Base-by-base conservation (phyloP, 2,113 vertebrate species). In the Centrocercus urophasianus region DNA sequence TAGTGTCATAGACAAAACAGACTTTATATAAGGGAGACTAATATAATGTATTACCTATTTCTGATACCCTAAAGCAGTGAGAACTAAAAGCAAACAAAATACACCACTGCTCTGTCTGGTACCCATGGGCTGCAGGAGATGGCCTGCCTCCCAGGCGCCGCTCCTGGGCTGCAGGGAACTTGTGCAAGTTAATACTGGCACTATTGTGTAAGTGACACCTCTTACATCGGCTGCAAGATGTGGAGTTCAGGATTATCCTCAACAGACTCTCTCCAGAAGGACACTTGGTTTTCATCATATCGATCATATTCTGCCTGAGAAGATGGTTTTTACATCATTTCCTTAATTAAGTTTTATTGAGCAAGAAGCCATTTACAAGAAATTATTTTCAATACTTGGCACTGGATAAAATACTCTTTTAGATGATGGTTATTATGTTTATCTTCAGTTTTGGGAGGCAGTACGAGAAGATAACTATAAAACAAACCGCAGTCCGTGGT, bases 321-420 rank as follows among this genome's bases (percentile, higher is more conserved):
- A 80, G 25, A 42, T 20, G 34, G 18, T 64, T 73, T 82, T 86
- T 10, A 80, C 3, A 16, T 30, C 4, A 72, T 88, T 78, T 72
- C 24, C 52, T 72, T 45, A 61, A 61, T 59, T 86, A 75, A 38
- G 69, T 83, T 91, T 95, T 93, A 65, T 81, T 86, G 57, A 93
- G 32, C 27, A 85, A 85, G 73, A 66, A 80, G 6, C 7, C 25
- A 70, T 59, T 73, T 73, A 25, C 48, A 81, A 75, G 18, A 61
- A 75, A 57, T 21, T 12, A 36, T 72, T 91, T 90, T 69, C 34
- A 60, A 6, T 83, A 78, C 57, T 65, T 64, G 57, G 25, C 48
- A 69, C 18, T 12, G 32, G 13, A 22, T 42, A 65, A 91, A 93
- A 60, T 60, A 40, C 24, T 43, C 38, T 83, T 64, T 88, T 48